phyloP scores from a whole-genome alignment of 2,797 vertebrate genomes.

The Malurus leucopterus region DNA sequence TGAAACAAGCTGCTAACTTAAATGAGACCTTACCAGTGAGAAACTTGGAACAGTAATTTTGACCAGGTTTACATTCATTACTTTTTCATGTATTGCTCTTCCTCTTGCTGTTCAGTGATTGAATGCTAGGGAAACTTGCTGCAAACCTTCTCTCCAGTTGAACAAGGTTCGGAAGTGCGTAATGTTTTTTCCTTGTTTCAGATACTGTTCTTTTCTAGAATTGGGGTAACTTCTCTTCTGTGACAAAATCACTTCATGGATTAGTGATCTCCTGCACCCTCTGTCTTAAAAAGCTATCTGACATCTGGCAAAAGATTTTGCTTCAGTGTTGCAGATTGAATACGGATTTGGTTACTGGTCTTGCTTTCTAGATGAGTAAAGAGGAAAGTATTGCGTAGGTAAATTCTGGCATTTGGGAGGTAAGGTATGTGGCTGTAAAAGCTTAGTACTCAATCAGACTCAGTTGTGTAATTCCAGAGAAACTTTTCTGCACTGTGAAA shows the following conservation, averaged over 20 bases:
- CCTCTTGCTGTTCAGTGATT: neutral
- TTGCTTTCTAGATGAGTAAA: neutral
- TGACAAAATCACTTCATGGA: neutral
- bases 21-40: neutral
- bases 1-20: neutral
- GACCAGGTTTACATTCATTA: neutral
- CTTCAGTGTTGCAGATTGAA: neutral
- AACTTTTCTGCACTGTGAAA: neutral
- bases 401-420: neutral
- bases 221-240: neutral
- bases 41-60: neutral
- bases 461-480: neutral
- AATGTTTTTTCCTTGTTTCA: neutral
- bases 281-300: neutral
- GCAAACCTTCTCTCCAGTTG: neutral
- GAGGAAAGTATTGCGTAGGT: neutral
- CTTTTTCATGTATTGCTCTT: neutral
- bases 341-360: neutral
- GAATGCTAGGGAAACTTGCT: neutral
- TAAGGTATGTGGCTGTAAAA: neutral
- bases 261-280: neutral
- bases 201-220: neutral
- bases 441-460: neutral
- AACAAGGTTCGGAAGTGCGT: neutral
- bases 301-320: neutral